phyloP scores from a whole-genome alignment of 2,888 invertebrate species.

The Meteorus colon region DNA sequence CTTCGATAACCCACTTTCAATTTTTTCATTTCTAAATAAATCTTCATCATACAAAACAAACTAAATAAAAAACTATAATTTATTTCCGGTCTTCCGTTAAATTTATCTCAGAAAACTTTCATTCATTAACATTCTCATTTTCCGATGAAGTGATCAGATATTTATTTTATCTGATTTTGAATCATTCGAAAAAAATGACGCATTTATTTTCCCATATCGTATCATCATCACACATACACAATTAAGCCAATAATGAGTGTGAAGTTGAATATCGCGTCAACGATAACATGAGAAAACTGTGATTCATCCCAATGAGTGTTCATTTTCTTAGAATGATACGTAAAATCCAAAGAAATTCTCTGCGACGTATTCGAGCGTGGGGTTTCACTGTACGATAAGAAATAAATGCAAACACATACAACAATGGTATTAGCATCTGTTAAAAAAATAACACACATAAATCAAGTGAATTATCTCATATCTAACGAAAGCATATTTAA shows the following conservation, averaged over 20 bases:
- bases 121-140: neutral
- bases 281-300: neutral
- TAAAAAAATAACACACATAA: too few relatives aligned
- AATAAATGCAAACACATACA: neutral
- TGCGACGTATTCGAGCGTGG: neutral
- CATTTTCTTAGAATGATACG: neutral
- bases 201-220: neutral
- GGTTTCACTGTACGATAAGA: conserved; percentile 1
- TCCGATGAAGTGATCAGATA: neutral
- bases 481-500: too few relatives aligned
- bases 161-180: conserved; percentile 1
- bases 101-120: neutral
- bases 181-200: neutral
- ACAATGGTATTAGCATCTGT: too few relatives aligned
- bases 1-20: too few relatives aligned
- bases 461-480: too few relatives aligned
- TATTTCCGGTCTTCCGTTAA: too few relatives aligned
- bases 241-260: neutral
- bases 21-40: too few relatives aligned
- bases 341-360: neutral
- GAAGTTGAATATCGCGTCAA: neutral
- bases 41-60: too few relatives aligned
- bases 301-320: neutral
- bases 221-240: too few relatives aligned
- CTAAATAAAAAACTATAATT: too few relatives aligned